Percentiles rank a stretch among this genome's conserved stretches.
Evolutionary conservation across 2,113 vertebrate genomes (phyloP).

Genomic region (Anoura caudifer): DNA sequence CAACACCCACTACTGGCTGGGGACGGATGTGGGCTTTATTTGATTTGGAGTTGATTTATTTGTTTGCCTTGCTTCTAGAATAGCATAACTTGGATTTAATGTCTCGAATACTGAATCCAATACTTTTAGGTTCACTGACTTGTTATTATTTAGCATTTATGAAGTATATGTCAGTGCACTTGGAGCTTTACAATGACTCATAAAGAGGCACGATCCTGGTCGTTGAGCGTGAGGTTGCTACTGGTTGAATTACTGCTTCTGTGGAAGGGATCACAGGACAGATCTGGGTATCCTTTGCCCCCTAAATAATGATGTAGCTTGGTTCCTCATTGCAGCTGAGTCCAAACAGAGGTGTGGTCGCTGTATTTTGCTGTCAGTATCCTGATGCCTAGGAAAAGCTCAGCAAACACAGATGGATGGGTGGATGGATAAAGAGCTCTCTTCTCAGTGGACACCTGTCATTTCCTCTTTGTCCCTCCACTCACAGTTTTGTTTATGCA

Average conservation of each 20-base stretch:
- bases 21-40: constrained; percentile 59
- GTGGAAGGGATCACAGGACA: neutral
- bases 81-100: constrained; percentile 65
- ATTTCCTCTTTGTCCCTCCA: neutral
- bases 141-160: constrained; percentile 76
- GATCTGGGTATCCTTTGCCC: neutral
- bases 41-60: constrained; percentile 74
- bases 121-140: constrained; percentile 72
- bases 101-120: constrained; percentile 61
- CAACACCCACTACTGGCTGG: constrained; percentile 38
- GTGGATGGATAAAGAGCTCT: neutral
- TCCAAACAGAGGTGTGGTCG: neutral
- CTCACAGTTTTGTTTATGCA: neutral
- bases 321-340: neutral
- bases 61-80: constrained; percentile 70
- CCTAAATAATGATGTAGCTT: neutral
- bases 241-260: constrained; percentile 34
- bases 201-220: constrained; percentile 67
- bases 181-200: constrained; percentile 66
- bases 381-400: neutral
- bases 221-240: constrained; percentile 29
- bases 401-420: neutral
- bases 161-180: constrained; percentile 66
- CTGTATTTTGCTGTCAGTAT: neutral
- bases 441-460: neutral